Evolutionary conservation across 1,140 invertebrate species (phyloP), one percentile per base, ranked within the genome.

Genomic region (Euglossa dilemma): DNA sequence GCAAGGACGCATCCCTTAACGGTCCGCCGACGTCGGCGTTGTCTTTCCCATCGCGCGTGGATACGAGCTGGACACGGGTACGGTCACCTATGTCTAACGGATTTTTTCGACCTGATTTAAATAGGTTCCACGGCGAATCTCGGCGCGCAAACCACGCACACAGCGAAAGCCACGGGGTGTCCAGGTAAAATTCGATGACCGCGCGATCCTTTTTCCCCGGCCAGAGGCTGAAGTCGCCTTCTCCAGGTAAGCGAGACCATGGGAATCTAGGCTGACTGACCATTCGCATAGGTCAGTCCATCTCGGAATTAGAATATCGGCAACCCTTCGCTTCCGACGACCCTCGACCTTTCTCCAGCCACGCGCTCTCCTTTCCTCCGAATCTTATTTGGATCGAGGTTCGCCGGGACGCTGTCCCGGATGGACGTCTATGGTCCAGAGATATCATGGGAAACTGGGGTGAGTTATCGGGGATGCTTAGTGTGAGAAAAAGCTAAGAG

Each of bases 101-200:
- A 92, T 90, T 89, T 92, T 92, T 92, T 92, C 88, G 91, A 85
- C 86, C 92, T 92, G 83, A 93, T 93, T 93, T 93, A 93, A 93
- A 93, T 92, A 90, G 86, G 88, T 54, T 59, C 56, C 52, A 36
- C 54, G 36, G 4, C 36, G 63, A 47, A 52, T 84, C 80, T 11
- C 20, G 12, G 2, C 18, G n/a, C 5, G n/a, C 50, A 25, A 6
- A n/a, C 57, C 23, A 69, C 23, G 0, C 18, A 20, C 8, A 20
- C 45, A 50, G 16, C 8, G 52, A 14, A 11, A n/a, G 23, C 4
- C 0, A n/a, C 87, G 89, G 90, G 91, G 77, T 92, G 92, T 92
- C 91, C 92, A 93, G 91, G 92, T 93, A 93, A 84, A 86, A 76
- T 59, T 73, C 77, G 80, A 57, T 67, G 80, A 76, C 64, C 61